These are phyloP conservation scores for Phenacoccus solenopsis DNA, from an alignment of 1,140 invertebrate species.

Conservation along the genomic window DNA sequence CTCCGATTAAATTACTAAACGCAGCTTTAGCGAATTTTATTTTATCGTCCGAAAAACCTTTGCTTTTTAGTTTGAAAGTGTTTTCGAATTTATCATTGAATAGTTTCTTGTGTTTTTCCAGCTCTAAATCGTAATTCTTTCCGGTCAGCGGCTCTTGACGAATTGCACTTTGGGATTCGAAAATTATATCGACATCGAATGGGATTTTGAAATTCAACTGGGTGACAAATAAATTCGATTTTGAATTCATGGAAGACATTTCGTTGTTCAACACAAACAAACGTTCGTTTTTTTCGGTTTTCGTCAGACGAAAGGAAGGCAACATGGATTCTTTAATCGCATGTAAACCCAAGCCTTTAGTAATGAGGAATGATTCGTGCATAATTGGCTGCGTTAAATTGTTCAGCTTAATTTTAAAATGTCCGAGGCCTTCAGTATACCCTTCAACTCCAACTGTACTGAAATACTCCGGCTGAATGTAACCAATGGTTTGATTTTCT, in stretches of 20 bases:
- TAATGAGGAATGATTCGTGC: slow-evolving; percentile 59
- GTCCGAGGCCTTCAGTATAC: slow-evolving; percentile 60
- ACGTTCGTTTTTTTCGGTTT: slow-evolving; percentile 41
- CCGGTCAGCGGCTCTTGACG: slow-evolving; percentile 44
- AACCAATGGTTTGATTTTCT: slow-evolving; percentile 34
- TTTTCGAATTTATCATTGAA: slow-evolving; percentile 61
- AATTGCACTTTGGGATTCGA: slow-evolving; percentile 56
- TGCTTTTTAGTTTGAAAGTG: slow-evolving; percentile 51
- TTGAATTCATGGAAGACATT: slow-evolving; percentile 31
- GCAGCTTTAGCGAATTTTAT: slow-evolving; percentile 73
- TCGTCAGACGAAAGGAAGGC: slow-evolving; percentile 45
- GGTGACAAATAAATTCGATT: slow-evolving; percentile 68
- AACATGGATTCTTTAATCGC: slow-evolving; percentile 66
- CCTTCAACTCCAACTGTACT: slow-evolving; percentile 48
- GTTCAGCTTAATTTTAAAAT: slow-evolving; percentile 49
- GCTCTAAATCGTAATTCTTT: slow-evolving; percentile 43
- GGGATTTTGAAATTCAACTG: slow-evolving; percentile 68
- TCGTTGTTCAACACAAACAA: slow-evolving; percentile 44
- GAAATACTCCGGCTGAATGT: neutral
- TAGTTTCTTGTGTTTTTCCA: slow-evolving; percentile 43
- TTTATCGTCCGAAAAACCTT: slow-evolving; percentile 56
- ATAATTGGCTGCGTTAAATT: slow-evolving; percentile 42
- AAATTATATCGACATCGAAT: slow-evolving; percentile 72
- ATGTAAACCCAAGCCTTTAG: slow-evolving; percentile 54
- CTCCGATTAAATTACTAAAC: slow-evolving; percentile 88